Conservation (phyloP, 2,797 vertebrate species). For the Pseudochromis fuscus region DNA sequence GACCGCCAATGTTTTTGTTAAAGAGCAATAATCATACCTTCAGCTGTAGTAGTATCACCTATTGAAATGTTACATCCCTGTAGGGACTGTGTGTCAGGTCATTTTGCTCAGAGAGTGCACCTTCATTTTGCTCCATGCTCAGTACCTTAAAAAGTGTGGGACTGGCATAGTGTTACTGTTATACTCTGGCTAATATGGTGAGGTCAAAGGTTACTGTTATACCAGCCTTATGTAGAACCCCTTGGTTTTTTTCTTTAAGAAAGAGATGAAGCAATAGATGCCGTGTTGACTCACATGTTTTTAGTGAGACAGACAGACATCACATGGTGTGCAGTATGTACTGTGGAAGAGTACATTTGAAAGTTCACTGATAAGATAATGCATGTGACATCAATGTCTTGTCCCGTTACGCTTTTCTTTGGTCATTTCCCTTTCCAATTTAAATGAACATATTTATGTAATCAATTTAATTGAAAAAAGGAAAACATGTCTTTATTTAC, state of each 20-base stretch:
- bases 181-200: conserved; percentile 30
- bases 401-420: conserved; percentile 3
- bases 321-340: conserved; percentile 21
- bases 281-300: conserved; percentile 24
- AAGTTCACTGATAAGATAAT: conserved; percentile 60
- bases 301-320: conserved; percentile 12
- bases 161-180: conserved; percentile 18
- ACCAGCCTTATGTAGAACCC: not conserved
- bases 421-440: not conserved
- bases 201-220: conserved; percentile 44
- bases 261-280: conserved; percentile 14
- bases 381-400: conserved; percentile 21
- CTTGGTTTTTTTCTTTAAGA: not conserved
- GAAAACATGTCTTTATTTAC: conserved; percentile 12
- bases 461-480: conserved; percentile 8
- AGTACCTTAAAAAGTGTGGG: not conserved
- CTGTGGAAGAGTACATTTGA: conserved; percentile 14
- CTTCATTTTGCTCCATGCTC: conserved; percentile 54
- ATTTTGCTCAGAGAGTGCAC: conserved; percentile 48
- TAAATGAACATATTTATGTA: conserved; percentile 6
- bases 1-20: conserved; percentile 61
- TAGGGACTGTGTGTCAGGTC: conserved; percentile 38
- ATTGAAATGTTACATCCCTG: conserved; percentile 55
- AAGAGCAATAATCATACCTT: conserved; percentile 26
- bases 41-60: conserved; percentile 44